Base-by-base conservation (phyloP, 1,140 invertebrate genomes). In the Rhopalosiphum padi region DNA sequence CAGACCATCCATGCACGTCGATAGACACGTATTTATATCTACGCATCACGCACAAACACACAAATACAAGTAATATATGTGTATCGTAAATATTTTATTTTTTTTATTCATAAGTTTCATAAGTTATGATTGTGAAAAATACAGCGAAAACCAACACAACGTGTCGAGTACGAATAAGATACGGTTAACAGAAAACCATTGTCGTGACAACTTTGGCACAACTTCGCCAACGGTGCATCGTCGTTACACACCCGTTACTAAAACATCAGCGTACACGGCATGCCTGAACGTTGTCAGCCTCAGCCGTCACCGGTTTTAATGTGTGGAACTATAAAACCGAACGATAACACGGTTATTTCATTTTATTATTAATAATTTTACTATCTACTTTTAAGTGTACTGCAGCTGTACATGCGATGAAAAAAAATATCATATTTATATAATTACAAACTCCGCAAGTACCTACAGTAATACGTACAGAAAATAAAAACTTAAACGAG, bases 161-260 rank as follows among this genome's bases (percentile, higher is more conserved):
- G 4, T 2, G 18, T 77, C 15, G n/a, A 77, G 15, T 18, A 77
- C 18, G 23, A 77, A n/a, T 77, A 6, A n/a, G 15, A 87, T 48
- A 88, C 22, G 46, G n/a, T 88, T 88, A n/a, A 88, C 86, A n/a
- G 86, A 48, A 88, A 88, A 35, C 7, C 83, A 9, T 43, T 46
- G 30, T 87, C 86, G 30, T 15, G 43, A 30, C 6, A 83, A 87
- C 30, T 48, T 48, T 87, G 46, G 15, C 46, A 46, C 37, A 41
- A 87, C 11, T n/a, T n/a, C 18, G 21, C 21, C 35, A 35, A 21
- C 5, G 35, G 18, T 37, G 77, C 35, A 35, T 82, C 21, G 5
- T 37, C 77, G 77, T 82, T 37, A 82, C 68, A 60, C 25, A 25
- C 53, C 53, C 53, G 23, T 23, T 25, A 60, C 9, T 68, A 68